These are phyloP conservation scores for Planococcus citri DNA, from an alignment of 1,140 invertebrate genomes.

Conservation along the genomic window DNA sequence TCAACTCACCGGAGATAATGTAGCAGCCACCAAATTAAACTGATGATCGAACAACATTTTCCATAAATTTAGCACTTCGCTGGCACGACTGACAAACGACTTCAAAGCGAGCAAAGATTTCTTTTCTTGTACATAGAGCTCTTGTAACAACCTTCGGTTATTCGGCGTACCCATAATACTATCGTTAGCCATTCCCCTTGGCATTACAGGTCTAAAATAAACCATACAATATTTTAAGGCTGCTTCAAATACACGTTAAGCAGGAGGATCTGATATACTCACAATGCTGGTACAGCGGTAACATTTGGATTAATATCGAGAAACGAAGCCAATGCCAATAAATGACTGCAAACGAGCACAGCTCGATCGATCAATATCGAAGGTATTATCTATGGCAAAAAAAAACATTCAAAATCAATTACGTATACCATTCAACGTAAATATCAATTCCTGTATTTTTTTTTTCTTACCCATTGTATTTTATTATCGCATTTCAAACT, in stretches of 20 bases:
- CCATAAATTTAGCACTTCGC: conserved; percentile 88
- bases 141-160: conserved; percentile 31
- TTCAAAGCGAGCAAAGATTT: conserved; percentile 65
- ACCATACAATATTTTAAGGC: background rate
- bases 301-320: background rate
- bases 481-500: background rate
- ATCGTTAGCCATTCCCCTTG: background rate
- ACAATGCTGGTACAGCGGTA: background rate
- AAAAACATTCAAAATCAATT: background rate
- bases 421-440: background rate
- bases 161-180: background rate
- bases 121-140: conserved; percentile 46
- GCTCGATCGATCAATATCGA: background rate
- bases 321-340: background rate
- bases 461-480: background rate
- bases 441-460: background rate
- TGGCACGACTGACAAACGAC: conserved; percentile 61
- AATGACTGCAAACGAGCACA: background rate
- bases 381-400: background rate
- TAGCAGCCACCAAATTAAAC: conserved; percentile 59
- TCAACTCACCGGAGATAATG: background rate
- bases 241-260: background rate
- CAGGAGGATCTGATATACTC: background rate
- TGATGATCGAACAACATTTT: conserved; percentile 85
- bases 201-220: background rate